phyloP scores from a whole-genome alignment of 2,797 vertebrate species.

The Cossypha polioptera region DNA sequence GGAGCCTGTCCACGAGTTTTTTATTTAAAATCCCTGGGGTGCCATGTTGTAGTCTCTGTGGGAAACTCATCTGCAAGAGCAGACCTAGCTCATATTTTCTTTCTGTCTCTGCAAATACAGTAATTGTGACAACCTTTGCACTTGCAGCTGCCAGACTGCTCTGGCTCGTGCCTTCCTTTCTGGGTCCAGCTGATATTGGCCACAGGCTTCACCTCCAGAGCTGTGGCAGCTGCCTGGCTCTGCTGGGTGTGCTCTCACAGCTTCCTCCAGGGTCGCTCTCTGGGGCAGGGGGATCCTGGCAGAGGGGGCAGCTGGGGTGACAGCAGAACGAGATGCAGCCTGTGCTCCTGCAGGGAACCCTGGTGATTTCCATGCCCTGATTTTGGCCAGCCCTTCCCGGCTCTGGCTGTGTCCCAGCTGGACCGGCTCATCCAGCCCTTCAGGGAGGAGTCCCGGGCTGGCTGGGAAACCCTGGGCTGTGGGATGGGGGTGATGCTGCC shows the following conservation, averaged over 20 bases:
- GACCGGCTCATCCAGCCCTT: conserved; percentile 17
- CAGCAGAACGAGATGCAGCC: neutral
- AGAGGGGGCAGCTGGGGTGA: neutral
- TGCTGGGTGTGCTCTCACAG: rapidly evolving
- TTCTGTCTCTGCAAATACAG: neutral
- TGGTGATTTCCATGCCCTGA: neutral
- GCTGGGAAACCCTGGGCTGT: neutral
- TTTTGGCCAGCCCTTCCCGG: neutral
- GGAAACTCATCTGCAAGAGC: neutral
- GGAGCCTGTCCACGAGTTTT: neutral
- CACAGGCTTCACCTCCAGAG: neutral
- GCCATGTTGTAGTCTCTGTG: neutral
- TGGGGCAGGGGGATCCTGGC: neutral
- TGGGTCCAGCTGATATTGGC: neutral
- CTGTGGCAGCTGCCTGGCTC: neutral
- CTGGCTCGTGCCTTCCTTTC: neutral
- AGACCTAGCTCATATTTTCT: neutral
- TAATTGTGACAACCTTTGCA: neutral
- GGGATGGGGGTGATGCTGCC: neutral
- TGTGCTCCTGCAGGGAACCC: neutral
- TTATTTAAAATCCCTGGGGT: neutral
- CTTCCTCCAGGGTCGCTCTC: neutral
- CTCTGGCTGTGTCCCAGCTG: neutral
- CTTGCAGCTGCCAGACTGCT: neutral
- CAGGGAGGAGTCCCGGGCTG: neutral